Evolutionary conservation across 2,888 invertebrate species (phyloP).

Genomic region (Lepidochrysops patricia): DNA sequence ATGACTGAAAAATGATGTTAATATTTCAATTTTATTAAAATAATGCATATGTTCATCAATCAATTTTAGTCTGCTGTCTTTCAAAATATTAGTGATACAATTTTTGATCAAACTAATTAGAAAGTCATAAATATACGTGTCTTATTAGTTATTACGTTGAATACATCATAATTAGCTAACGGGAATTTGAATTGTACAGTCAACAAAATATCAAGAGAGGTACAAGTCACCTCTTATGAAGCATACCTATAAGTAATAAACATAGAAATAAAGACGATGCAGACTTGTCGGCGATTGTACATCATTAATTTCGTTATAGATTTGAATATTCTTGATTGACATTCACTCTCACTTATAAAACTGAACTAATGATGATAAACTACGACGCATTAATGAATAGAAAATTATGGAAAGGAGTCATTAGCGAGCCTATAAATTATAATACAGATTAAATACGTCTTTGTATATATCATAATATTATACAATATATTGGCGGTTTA

Average conservation of each 20-base stretch:
- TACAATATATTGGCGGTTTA: too few species aligned
- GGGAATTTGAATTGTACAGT: background rate
- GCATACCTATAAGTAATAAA: too few species aligned
- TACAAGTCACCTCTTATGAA: background rate
- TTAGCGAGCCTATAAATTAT: background rate
- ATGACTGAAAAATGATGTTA: too few species aligned
- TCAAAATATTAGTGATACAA: background rate
- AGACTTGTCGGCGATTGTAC: background rate
- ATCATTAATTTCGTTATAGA: slow-evolving; percentile 7
- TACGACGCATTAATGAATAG: background rate
- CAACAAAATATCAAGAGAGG: background rate
- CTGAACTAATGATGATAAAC: slow-evolving; percentile 10
- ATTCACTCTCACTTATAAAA: slow-evolving; percentile 8
- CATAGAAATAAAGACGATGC: background rate
- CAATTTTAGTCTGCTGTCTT: too few species aligned
- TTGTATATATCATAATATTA: too few species aligned
- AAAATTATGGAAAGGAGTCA: slow-evolving; percentile 5
- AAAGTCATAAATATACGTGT: background rate
- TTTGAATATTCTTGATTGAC: slow-evolving; percentile 12
- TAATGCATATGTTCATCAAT: too few species aligned
- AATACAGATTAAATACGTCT: background rate
- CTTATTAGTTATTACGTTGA: background rate
- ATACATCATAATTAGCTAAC: background rate
- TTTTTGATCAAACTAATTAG: background rate
- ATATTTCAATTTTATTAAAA: too few species aligned